Conservation (phyloP, 2,797 vertebrate species). For the Lithobates pipiens region DNA sequence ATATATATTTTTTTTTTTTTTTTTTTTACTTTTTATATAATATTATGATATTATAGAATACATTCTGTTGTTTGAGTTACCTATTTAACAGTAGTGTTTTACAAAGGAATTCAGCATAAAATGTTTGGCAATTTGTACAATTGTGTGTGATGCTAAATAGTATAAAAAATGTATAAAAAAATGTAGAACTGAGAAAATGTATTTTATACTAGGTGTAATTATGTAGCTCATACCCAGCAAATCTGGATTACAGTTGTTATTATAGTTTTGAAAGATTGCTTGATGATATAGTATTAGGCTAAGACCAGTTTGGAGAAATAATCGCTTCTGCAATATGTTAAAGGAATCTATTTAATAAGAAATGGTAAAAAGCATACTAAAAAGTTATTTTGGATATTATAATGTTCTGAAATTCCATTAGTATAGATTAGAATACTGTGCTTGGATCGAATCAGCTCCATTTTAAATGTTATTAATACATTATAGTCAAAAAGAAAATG, state of each 20-base stretch:
- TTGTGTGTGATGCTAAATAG: conserved; percentile 9
- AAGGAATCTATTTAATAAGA: conserved; percentile 59
- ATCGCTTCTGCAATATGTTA: conserved; percentile 74
- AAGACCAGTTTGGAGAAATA: conserved; percentile 74
- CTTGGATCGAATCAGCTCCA: not conserved
- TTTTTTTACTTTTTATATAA: no score
- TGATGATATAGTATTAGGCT: conserved; percentile 80
- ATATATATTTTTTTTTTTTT: no score
- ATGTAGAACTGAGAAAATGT: conserved; percentile 72
- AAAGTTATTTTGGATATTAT: not conserved
- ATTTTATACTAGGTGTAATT: conserved; percentile 81
- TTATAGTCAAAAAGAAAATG: not conserved
- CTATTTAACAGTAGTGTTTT: no score
- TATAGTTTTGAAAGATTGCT: conserved; percentile 76
- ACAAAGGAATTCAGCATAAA: no score
- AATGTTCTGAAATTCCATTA: not conserved
- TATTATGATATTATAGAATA: not conserved
- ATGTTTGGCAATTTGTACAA: not conserved
- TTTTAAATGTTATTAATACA: not conserved
- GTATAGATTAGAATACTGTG: not conserved
- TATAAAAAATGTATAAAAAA: conserved; percentile 64
- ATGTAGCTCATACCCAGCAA: conserved; percentile 79
- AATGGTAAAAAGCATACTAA: not conserved
- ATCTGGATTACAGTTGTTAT: conserved; percentile 84
- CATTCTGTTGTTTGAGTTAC: not conserved